These are phyloP conservation scores for Maccullochella peelii DNA, from an alignment of 2,113 vertebrate species.

Conservation along the genomic window DNA sequence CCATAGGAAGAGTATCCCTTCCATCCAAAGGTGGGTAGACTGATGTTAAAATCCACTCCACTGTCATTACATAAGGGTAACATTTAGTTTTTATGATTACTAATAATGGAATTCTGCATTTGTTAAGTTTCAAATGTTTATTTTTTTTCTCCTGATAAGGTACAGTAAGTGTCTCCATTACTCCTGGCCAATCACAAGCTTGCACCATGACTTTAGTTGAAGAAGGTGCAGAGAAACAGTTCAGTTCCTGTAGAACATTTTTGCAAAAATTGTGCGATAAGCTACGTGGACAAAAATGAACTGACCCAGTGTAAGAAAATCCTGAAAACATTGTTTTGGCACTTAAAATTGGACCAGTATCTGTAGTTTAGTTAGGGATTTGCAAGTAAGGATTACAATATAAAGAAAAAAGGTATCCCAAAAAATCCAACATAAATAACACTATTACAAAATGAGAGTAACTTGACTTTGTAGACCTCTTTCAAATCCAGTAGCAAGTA, in stretches of 20 bases:
- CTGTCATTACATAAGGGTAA: background rate
- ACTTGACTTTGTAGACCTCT: background rate
- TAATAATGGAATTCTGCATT: background rate
- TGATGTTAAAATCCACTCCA: background rate
- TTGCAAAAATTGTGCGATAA: background rate
- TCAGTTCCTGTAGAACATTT: background rate
- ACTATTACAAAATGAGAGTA: background rate
- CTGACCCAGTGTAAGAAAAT: background rate
- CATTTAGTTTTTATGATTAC: background rate
- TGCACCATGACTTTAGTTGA: background rate
- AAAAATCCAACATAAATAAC: conserved; percentile 3
- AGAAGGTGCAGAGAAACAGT: background rate
- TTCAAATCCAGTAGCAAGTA: too few species aligned
- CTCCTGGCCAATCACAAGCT: background rate
- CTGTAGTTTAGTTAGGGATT: background rate
- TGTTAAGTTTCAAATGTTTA: background rate
- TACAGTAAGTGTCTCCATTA: background rate
- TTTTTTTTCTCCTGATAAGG: background rate
- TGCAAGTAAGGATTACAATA: background rate
- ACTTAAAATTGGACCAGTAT: background rate
- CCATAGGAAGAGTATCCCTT: background rate
- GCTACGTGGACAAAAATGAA: background rate
- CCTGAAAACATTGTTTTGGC: conserved; percentile 20
- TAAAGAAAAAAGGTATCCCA: background rate
- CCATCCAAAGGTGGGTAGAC: background rate